A percentile compares a stretch with the other conserved stretches of the same genome.
phyloP scores from a whole-genome alignment of 2,888 invertebrate species.

The Drosophila suboccidentalis region DNA sequence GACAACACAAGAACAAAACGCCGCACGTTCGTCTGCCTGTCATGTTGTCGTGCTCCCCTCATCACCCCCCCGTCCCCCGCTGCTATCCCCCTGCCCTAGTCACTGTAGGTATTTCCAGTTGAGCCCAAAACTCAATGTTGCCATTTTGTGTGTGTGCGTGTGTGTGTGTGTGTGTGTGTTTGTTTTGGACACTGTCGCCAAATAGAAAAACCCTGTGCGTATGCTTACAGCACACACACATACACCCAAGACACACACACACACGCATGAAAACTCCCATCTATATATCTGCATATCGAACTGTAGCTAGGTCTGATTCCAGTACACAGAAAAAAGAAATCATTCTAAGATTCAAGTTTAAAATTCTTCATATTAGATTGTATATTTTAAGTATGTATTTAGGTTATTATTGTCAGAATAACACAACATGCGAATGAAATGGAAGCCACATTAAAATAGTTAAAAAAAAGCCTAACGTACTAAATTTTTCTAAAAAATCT shows the following conservation, averaged over 20 bases:
- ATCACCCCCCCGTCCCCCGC: not conserved
- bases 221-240: slow-evolving; percentile 11
- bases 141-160: slow-evolving; percentile 37
- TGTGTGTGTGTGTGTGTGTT: slow-evolving; percentile 47
- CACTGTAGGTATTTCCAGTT: slow-evolving; percentile 54
- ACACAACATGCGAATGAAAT: too few species aligned
- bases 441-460: too few species aligned
- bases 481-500: too few species aligned
- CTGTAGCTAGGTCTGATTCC: slow-evolving; percentile 1
- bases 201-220: slow-evolving; percentile 62
- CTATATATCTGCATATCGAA: slow-evolving; percentile 23
- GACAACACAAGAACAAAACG: slow-evolving; percentile 34
- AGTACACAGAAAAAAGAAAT: not conserved
- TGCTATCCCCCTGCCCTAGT: not conserved
- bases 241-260: slow-evolving; percentile 9
- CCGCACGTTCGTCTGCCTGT: slow-evolving; percentile 60
- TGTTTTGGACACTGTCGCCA: slow-evolving; percentile 75
- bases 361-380: too few species aligned
- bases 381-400: too few species aligned
- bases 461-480: too few species aligned
- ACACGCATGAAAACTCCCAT: not conserved
- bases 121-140: slow-evolving; percentile 47
- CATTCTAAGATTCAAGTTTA: too few species aligned
- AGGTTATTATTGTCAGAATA: too few species aligned
- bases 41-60: slow-evolving; percentile 39